Evolutionary conservation across 2,797 vertebrate species (phyloP).

Genomic region (Prunella strophiata): DNA sequence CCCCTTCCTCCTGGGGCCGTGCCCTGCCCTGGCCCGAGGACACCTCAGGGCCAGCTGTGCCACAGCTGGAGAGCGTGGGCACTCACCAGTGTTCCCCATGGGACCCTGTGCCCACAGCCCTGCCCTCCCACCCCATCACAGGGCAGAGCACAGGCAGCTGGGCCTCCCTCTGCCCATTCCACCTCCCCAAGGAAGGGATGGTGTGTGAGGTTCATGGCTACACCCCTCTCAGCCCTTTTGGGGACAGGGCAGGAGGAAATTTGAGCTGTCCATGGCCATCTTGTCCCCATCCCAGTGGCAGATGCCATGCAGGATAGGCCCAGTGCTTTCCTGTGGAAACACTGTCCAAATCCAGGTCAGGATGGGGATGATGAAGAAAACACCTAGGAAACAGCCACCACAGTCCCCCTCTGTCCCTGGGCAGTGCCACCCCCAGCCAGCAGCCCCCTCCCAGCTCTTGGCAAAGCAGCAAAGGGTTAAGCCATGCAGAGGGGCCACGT

Average conservation of each 20-base stretch:
- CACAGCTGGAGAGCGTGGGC: background rate
- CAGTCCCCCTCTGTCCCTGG: rapidly evolving
- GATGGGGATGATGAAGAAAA: background rate
- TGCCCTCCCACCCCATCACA: background rate
- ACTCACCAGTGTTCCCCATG: background rate
- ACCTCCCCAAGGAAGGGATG: background rate
- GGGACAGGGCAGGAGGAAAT: background rate
- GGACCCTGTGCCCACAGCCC: no score
- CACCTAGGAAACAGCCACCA: rapidly evolving
- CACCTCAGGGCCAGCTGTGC: background rate
- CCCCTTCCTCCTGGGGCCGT: rapidly evolving
- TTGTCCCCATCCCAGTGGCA: background rate
- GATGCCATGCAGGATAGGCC: background rate
- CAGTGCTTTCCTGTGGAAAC: background rate
- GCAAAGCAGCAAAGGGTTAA: conserved; percentile 24
- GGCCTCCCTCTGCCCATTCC: background rate
- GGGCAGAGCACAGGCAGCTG: background rate
- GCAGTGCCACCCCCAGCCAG: background rate
- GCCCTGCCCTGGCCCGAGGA: rapidly evolving
- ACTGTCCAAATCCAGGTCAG: rapidly evolving
- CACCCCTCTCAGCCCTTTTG: background rate
- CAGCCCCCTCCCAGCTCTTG: background rate
- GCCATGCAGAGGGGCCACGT: background rate
- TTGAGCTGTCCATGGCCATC: background rate
- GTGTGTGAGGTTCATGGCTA: rapidly evolving